Base-by-base conservation (phyloP, 2,888 invertebrate species). In the Diogma glabrata region DNA sequence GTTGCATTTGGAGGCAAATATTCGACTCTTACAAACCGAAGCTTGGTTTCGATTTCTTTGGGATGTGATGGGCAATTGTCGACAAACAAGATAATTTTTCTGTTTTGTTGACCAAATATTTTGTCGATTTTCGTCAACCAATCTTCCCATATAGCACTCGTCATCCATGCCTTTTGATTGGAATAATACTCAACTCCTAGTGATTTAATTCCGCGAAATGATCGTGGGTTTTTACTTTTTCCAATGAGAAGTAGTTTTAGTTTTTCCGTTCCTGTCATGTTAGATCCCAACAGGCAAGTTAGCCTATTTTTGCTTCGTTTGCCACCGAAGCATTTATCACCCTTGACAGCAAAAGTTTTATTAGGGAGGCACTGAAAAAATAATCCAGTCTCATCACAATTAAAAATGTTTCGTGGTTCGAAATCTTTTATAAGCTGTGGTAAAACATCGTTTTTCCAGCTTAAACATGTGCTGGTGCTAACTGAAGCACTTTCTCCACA, bases 251-350 rank as follows among this genome's bases (percentile, higher is more conserved):
- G 45, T 12, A 45, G 56, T 51, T 61, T 61, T 51, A 57, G 55
- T 62, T 64, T 63, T 57, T 63, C 60, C 54, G 58, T 58, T 46
- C 63, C 65, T 56, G 52, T 56, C 58, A 61, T 61, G 56, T 64
- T 64, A 6, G 60, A 58, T 53, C 60, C 59, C 43, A 59, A 56
- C 33, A 60, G 54, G 40, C 64, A 57, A 6, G 63, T 66, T 48
- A 65, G 50, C 51, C 63, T 55, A 23, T 59, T 58, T 52, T 64
- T 61, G 17, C 58, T 59, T 5, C 58, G 22, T 51, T 64, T 63
- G 47, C 61, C 64, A 28, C 60, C 60, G 5, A 40, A 50, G 55
- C 60, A 63, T 49, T 60, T 60, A 53, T 65, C 62, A 22, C 58
- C 58, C 59, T 60, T 61, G 38, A 60, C 61, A 50, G 53, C 55